Percentiles rank a stretch among this genome's conserved stretches.
Conservation (phyloP, 2,113 vertebrate genomes). For the Pandion haliaetus region DNA sequence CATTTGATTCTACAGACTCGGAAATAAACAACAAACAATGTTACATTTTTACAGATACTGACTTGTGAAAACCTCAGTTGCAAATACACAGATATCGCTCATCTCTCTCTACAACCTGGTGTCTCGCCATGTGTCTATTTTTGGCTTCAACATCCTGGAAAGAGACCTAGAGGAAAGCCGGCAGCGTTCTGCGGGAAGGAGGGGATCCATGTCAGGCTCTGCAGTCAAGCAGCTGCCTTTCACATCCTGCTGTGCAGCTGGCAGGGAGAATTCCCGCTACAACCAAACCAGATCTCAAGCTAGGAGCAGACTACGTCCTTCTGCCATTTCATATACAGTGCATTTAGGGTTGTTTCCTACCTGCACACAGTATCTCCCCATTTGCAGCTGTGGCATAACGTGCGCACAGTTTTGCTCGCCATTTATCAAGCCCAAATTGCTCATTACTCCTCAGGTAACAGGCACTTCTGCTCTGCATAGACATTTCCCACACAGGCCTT, state of each 20-base stretch:
- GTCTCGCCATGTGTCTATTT: fast-evolving
- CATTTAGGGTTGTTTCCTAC: background rate
- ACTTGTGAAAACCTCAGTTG: background rate
- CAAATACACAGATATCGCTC: background rate
- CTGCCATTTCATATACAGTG: background rate
- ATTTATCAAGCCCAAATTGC: background rate
- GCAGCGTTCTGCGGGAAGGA: background rate
- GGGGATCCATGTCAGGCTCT: background rate
- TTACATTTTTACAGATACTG: background rate
- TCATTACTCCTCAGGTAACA: background rate
- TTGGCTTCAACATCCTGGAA: background rate
- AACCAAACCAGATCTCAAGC: background rate
- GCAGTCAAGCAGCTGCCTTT: background rate
- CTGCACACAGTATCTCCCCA: fast-evolving
- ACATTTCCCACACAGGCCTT: background rate
- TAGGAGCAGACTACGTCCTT: fast-evolving
- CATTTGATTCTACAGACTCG: background rate
- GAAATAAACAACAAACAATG: background rate
- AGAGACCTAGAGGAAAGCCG: background rate
- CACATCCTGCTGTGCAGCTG: background rate
- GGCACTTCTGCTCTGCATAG: background rate
- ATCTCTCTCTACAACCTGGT: background rate
- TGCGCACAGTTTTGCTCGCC: background rate
- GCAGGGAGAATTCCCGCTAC: background rate
- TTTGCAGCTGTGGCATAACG: background rate